These are phyloP conservation scores for Grallaria varia DNA, from an alignment of 2,113 vertebrate genomes.

Conservation along the genomic window DNA sequence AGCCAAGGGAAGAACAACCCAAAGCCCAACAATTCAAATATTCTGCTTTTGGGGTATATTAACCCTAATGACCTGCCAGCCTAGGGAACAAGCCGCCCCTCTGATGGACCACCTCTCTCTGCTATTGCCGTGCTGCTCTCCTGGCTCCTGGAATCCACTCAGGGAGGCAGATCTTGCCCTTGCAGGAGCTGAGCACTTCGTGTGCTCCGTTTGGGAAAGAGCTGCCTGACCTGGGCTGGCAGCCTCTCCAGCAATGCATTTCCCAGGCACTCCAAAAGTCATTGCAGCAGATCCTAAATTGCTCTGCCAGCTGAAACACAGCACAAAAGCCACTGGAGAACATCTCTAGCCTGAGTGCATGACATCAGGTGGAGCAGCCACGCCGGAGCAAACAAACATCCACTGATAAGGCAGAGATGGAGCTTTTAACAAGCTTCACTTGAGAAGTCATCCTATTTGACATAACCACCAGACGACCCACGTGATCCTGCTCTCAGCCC, in stretches of 20 bases:
- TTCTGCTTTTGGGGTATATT: not conserved
- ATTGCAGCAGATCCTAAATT: not conserved
- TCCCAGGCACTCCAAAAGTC: not conserved
- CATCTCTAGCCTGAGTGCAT: not conserved
- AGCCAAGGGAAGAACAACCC: not conserved
- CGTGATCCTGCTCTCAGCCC: not conserved
- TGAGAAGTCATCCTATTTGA: not conserved
- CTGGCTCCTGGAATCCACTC: not conserved
- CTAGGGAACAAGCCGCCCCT: not conserved
- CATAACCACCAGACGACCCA: not conserved
- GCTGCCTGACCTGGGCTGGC: not conserved
- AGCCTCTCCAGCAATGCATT: not conserved
- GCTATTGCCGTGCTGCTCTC: not conserved
- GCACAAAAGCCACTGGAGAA: not conserved
- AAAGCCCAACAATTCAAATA: rapidly evolving
- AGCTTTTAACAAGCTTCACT: not conserved
- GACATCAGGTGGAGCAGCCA: not conserved
- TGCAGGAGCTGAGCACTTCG: not conserved
- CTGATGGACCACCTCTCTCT: not conserved
- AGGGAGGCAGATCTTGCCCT: not conserved
- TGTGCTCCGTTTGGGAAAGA: not conserved
- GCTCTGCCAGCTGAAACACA: not conserved
- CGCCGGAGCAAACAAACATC: not conserved
- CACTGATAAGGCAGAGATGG: not conserved
- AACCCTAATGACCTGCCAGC: rapidly evolving